phyloP scores from a whole-genome alignment of 2,797 vertebrate species.

The Alfaro cultratus region DNA sequence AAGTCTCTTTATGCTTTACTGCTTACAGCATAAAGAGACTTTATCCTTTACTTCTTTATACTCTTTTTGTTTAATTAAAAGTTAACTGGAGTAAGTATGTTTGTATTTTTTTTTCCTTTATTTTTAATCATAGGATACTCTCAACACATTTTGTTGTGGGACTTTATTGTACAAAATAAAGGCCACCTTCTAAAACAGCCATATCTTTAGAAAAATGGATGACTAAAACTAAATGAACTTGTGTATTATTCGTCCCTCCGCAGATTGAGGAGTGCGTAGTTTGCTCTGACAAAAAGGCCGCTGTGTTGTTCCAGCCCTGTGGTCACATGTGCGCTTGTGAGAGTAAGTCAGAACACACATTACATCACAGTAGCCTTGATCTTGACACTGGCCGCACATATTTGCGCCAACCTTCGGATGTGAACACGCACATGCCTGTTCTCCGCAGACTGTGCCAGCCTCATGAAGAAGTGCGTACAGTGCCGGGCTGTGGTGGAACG shows the following conservation, averaged over 20 bases:
- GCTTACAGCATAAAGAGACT: no score
- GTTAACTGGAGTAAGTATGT: neutral
- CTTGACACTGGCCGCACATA: neutral
- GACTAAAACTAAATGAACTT: neutral
- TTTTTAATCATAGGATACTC: neutral
- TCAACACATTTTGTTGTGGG: neutral
- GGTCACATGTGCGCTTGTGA: conserved; percentile 99
- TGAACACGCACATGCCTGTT: conserved; percentile 9
- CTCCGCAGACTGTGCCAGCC: conserved; percentile 92
- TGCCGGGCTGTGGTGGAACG: conserved; percentile 96
- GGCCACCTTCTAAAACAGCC: neutral
- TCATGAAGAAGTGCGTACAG: conserved; percentile 99
- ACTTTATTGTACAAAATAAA: neutral
- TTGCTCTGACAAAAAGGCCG: conserved; percentile 98
- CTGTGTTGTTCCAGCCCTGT: conserved; percentile 97
- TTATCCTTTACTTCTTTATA: no score
- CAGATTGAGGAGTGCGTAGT: conserved; percentile 99
- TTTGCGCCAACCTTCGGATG: neutral
- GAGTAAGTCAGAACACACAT: conserved; percentile 85
- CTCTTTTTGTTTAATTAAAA: neutral
- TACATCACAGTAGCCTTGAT: conserved; percentile 1
- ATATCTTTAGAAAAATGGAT: neutral
- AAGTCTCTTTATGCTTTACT: neutral
- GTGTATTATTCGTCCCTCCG: neutral
- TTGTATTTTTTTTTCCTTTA: neutral